Evolutionary conservation across 2,113 vertebrate species (phyloP), one percentile per base, ranked within the genome.

Genomic region (Miniopterus natalensis): DNA sequence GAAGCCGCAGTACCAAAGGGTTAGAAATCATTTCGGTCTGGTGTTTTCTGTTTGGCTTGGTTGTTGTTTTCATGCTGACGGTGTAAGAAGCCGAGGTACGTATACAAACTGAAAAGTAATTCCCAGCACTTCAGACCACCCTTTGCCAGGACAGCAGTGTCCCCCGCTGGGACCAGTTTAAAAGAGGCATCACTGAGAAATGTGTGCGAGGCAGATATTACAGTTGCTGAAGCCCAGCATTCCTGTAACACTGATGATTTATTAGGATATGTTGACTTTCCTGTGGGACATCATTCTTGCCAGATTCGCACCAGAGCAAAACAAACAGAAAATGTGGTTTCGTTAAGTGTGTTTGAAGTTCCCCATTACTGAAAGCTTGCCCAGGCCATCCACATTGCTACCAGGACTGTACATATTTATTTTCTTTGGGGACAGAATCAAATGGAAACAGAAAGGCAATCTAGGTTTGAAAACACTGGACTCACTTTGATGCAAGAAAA

Each of bases 291-390:
- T 14, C 61, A 47, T 81, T 94, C 97, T 93, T 88, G 93, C 83
- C 66, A 88, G 70, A 86, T 97, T 47, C 96, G 68, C 65, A 59
- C 11, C 31, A 5, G 20, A 6, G 90, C 88, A 97, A 96, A 92
- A 91, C 23, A 96, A 97, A 96, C 21, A 71, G 2, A 27, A 10
- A 71, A 29, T 15, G 70, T 5, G 31, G 8, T 49, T 79, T 74
- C 90, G 65, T 59, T 18, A 14, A 87, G 89, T n/a, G 55, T 86
- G 49, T 84, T 51, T 93, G 94, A 95, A 79, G 85, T 53, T 42
- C 78, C 90, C 88, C 65, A 21, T 21, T 49, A 77, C 66, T 36
- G 57, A 94, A 81, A 27, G 57, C 83, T 94, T 14, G 47, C 74
- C 66, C 40, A 40, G 53, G 81, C 83, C 59, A n/a, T 51, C 74